Evolutionary conservation across 2,888 invertebrate genomes (phyloP), one percentile per base, ranked within the genome.

Genomic region (Apamea crenata): DNA sequence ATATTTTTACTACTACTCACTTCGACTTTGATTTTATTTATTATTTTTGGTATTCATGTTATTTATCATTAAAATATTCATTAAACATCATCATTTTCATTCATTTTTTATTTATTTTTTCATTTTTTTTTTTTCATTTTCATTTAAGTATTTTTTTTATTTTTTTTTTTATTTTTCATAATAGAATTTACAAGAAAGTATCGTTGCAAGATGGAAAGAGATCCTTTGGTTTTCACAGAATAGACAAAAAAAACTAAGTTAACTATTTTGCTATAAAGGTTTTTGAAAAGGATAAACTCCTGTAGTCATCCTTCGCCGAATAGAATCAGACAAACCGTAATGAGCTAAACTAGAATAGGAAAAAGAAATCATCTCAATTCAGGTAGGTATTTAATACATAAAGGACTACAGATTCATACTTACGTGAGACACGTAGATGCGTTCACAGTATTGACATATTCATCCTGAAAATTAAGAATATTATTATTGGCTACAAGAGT

Each of bases 361-460:
- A 32, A 21, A 10, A 21, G 2, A 44, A 14, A 21, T 8, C 0
- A 29, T 5, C 32, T 50, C 12, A 12, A 7, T 68, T 3, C 21
- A 47, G 21, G 7, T 29, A 47, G 21, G 7, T 29, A 7, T n/a
- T n/a, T 25, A 40, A 4, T 68, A 40, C 5, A 44, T 5, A 18
- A 2, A 12, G 18, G 12, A 47, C 14, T 29, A 29, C 21, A 59
- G 0, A 56, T 47, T 65, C 40, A 56, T 36, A 91, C 91, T 92
- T 91, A 95, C 95, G 92, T 93, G n/a, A 94, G 88, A 80, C 91
- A 91, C 25, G 88, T 84, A 14, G 91, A 89, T 14, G 90, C 90
- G 63, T 92, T 92, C 21, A 89, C 75, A 10, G 86, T 74, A 68
- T 83, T 87, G n/a, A 88, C 85, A 74, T 83, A 87, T 32, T 82